These are phyloP conservation scores for Morone saxatilis DNA, from an alignment of 2,113 vertebrate genomes.

Conservation along the genomic window DNA sequence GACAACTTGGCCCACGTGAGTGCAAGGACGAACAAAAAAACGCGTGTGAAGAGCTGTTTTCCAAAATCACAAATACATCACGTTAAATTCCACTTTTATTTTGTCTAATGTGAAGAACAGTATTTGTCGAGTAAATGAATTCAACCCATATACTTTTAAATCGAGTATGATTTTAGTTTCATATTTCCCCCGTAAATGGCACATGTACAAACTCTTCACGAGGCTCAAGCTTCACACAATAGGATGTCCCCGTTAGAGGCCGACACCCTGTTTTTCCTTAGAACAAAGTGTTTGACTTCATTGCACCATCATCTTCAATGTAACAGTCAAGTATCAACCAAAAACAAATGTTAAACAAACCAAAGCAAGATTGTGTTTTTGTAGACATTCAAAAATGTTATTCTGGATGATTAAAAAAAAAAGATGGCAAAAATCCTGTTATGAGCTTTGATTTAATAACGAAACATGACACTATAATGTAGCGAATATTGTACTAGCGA, in stretches of 20 bases:
- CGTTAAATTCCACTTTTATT: not conserved
- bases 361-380: conserved; percentile 29
- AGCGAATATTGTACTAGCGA: conserved; percentile 10
- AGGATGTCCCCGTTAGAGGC: not conserved
- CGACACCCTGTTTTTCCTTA: conserved; percentile 69
- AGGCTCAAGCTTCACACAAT: conserved; percentile 26
- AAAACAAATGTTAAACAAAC: conserved; percentile 30
- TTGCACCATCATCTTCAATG: conserved; percentile 73
- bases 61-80: not conserved
- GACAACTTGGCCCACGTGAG: conserved; percentile 39
- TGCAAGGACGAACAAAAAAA: conserved; percentile 41
- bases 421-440: conserved; percentile 19
- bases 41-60: not conserved
- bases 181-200: conserved; percentile 4
- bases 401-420: not conserved
- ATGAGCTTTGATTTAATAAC: not conserved
- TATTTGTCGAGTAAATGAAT: not conserved
- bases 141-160: not conserved
- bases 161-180: not conserved
- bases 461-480: not conserved
- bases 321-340: conserved; percentile 77
- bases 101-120: not conserved
- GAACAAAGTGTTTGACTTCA: conserved; percentile 68
- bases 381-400: conserved; percentile 47
- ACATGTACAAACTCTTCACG: conserved; percentile 32